phyloP scores from a whole-genome alignment of 2,888 invertebrate genomes.

The Melipona bicolor region DNA sequence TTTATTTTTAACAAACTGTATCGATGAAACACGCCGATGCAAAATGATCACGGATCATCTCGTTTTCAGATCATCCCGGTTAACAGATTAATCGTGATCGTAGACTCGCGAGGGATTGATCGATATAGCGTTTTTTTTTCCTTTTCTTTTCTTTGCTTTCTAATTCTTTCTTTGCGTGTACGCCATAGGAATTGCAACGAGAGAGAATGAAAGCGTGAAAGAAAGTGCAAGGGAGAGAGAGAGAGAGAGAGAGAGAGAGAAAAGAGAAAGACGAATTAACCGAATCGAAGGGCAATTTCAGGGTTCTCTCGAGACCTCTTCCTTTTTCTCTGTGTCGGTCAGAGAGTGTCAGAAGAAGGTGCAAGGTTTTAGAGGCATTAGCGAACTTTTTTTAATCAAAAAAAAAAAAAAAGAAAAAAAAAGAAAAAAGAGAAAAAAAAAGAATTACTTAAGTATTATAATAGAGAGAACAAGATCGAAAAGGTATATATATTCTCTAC shows the following conservation, averaged over 20 bases:
- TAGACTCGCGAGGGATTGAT: neutral
- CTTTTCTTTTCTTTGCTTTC: neutral
- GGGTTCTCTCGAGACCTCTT: slow-evolving; percentile 29
- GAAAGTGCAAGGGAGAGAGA: neutral
- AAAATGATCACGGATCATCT: neutral
- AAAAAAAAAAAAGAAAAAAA: slow-evolving; percentile 10
- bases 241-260: neutral
- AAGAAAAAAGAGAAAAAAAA: too few species aligned
- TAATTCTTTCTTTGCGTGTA: neutral
- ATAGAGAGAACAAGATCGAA: slow-evolving; percentile 51
- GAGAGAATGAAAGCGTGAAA: neutral
- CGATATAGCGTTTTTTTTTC: too few species aligned
- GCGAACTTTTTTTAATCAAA: slow-evolving; percentile 57
- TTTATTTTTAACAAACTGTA: neutral
- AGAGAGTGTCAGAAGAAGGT: slow-evolving; percentile 2
- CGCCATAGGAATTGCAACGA: slow-evolving; percentile 9
- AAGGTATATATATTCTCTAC: slow-evolving; percentile 42
- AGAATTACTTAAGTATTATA: slow-evolving; percentile 37
- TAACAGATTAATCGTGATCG: neutral
- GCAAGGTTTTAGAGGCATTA: slow-evolving; percentile 60
- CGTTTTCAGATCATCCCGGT: too few species aligned
- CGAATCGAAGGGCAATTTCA: slow-evolving; percentile 49
- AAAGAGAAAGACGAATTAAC: neutral
- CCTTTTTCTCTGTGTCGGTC: slow-evolving; percentile 8
- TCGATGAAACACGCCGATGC: neutral